phyloP scores from a whole-genome alignment of 2,797 vertebrate genomes.

The Lagocephalus sceleratus region DNA sequence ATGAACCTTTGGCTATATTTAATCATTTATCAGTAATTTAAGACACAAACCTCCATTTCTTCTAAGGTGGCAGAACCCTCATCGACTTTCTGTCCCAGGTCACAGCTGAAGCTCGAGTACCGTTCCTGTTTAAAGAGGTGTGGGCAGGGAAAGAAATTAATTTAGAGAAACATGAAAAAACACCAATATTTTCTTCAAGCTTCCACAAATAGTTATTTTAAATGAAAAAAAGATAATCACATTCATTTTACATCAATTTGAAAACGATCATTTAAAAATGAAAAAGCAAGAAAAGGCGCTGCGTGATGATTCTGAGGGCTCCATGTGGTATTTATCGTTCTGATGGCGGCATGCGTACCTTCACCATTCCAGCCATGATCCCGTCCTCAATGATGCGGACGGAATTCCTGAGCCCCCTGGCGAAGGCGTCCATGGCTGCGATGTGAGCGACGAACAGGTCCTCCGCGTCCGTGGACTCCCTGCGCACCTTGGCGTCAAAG shows the following conservation, averaged over 20 bases:
- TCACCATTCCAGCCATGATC: conserved; percentile 57
- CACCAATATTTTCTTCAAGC: too few species aligned
- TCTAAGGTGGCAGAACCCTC: conserved; percentile 62
- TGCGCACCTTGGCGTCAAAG: conserved; percentile 70
- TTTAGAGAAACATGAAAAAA: too few species aligned
- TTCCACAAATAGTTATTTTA: too few species aligned
- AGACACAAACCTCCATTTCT: conserved; percentile 63
- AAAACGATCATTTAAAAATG: not conserved
- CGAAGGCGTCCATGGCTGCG: conserved; percentile 70
- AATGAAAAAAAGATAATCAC: too few species aligned
- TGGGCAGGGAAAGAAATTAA: too few species aligned
- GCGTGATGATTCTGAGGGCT: not conserved
- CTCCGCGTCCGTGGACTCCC: conserved; percentile 70
- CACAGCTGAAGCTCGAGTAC: conserved; percentile 64
- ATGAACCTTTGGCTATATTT: not conserved
- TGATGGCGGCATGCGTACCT: conserved; percentile 38
- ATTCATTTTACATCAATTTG: too few species aligned
- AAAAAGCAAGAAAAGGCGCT: not conserved
- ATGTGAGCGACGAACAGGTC: conserved; percentile 73
- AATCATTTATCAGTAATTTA: not conserved
- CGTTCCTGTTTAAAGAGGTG: conserved; percentile 46
- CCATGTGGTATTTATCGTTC: not conserved
- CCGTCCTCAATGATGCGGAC: conserved; percentile 63
- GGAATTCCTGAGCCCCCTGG: conserved; percentile 70
- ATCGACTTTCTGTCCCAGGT: conserved; percentile 63